Evolutionary conservation across 2,113 vertebrate species (phyloP), one percentile per base, ranked within the genome.

Genomic region (Brachyistius frenatus): DNA sequence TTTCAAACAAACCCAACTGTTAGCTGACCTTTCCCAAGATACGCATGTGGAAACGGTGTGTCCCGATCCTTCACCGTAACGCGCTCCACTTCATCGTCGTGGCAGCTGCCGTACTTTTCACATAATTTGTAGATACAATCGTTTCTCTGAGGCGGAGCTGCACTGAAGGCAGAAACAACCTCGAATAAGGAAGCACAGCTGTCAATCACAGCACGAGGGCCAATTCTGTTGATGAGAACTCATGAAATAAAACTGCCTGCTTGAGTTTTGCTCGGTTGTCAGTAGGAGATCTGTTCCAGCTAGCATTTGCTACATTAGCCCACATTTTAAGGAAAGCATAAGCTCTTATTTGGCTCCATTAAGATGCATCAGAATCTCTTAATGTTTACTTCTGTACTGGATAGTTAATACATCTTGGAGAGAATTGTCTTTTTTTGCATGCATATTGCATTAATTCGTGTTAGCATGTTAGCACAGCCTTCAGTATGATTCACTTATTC

Each of bases 91-190:
- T 65, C 30, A 66, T 37, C 36, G 16, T 35, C 3, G 35, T 8
- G 14, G 37, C 49, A 37, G 15, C 50, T 35, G 11, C 30, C 61
- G 36, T 16, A 36, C 35, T 16, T 78, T 67, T 68, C 9, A 56
- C 47, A 65, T 61, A 8, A 56, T 68, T 61, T 65, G 39, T 13
- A 52, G 58, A 76, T 63, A 63, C 30, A 64, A 62, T 66, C 16
- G 39, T 77, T 69, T 80, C 46, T 76, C 57, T 36, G 30, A 66
- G 58, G 41, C 52, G 37, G 52, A 41, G 53, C 61, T 67, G 74
- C 36, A 54, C 78, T 60, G 54, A 8, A 33, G 61, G 53, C 50
- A 74, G 75, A 50, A 70, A 61, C 73, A 67, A 74, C n/a, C 55
- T 54, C 57, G 58, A 35, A 23, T 33, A 13, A 39, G 47, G 41